Percentiles rank a stretch among this genome's conserved stretches.
These are phyloP conservation scores for Oscheius sp. DNA, from an alignment of 1,140 invertebrate genomes.

Conservation along the genomic window DNA sequence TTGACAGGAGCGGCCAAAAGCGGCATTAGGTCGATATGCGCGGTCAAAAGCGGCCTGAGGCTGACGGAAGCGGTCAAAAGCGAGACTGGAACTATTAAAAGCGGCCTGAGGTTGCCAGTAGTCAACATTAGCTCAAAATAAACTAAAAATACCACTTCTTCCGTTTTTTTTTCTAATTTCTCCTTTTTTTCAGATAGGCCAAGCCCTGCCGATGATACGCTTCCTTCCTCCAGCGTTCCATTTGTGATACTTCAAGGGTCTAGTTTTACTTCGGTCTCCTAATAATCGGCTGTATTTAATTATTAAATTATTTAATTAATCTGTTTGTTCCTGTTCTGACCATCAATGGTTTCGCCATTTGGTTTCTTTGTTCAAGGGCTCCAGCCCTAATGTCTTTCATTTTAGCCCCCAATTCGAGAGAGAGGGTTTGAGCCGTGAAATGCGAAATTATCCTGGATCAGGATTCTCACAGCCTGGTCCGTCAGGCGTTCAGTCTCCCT, in stretches of 20 bases:
- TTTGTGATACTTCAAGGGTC: slow-evolving; percentile 1
- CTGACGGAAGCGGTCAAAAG: no score
- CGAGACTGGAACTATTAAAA: no score
- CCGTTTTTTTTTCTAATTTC: background rate
- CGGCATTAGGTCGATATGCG: no score
- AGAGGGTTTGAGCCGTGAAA: background rate
- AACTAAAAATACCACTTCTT: no score
- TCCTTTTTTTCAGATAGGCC: background rate
- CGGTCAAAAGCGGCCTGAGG: no score
- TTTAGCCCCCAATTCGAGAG: no score
- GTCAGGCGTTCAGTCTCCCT: background rate
- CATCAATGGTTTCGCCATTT: background rate
- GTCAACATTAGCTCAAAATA: no score
- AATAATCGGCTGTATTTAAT: no score
- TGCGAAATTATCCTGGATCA: slow-evolving; percentile 1
- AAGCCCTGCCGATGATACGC: background rate
- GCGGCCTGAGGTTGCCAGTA: no score
- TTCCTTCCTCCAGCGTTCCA: background rate
- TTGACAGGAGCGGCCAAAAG: no score
- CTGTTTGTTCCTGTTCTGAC: background rate
- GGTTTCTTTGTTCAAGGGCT: background rate
- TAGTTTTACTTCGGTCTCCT: slow-evolving; percentile 9
- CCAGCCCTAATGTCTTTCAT: no score
- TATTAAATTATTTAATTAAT: slow-evolving; percentile 7
- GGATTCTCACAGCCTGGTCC: slow-evolving; percentile 16